These are phyloP conservation scores for Hymenochirus boettgeri DNA, from an alignment of 2,113 vertebrate species.

Conservation along the genomic window DNA sequence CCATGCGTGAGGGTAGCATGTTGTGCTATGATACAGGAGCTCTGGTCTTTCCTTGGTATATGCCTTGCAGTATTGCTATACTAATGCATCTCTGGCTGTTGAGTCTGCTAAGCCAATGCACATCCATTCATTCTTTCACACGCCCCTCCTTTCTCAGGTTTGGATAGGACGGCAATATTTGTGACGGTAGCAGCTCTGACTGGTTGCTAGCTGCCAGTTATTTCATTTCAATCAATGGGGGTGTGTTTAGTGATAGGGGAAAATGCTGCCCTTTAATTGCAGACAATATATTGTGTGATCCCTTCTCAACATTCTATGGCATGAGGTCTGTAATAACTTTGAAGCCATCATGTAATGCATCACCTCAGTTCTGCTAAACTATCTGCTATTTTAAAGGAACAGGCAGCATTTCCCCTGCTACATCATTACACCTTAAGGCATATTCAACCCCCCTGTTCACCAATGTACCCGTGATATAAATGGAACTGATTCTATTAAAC, in stretches of 20 bases:
- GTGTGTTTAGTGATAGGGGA: constrained; percentile 2
- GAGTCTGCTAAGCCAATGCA: constrained; percentile 44
- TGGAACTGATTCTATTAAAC: too few species aligned
- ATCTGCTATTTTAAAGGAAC: not conserved
- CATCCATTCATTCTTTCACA: constrained; percentile 55
- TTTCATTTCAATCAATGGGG: constrained; percentile 29
- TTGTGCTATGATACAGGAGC: constrained; percentile 4
- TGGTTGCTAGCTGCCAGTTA: constrained; percentile 26
- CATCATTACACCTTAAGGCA: not conserved
- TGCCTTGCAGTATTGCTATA: constrained; percentile 20
- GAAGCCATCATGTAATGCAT: not conserved
- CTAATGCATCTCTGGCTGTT: constrained; percentile 48
- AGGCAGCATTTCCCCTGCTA: not conserved
- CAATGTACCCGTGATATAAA: too few species aligned
- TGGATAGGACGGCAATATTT: constrained; percentile 35
- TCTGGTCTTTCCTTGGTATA: constrained; percentile 6
- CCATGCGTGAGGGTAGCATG: not conserved
- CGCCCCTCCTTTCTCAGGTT: constrained; percentile 43
- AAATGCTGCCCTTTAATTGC: constrained; percentile 7
- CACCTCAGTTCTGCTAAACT: not conserved
- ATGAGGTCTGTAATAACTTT: not conserved
- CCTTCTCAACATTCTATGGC: not conserved
- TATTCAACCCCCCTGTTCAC: not conserved
- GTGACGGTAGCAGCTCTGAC: constrained; percentile 45
- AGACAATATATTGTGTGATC: not conserved